phyloP scores from a whole-genome alignment of 2,888 invertebrate species.

The Sesia apiformis region DNA sequence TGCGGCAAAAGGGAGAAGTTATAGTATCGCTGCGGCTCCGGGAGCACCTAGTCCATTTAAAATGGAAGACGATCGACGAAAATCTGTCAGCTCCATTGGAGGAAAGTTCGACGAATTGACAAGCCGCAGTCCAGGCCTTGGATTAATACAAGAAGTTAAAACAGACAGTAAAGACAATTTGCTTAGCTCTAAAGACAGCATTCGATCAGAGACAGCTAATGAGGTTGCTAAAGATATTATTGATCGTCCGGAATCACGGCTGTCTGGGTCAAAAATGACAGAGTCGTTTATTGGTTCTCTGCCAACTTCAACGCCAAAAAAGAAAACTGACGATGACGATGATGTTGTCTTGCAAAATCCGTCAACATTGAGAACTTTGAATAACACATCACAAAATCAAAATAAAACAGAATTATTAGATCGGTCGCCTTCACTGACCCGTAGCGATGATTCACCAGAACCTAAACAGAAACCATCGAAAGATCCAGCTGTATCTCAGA shows the following conservation, averaged over 20 bases:
- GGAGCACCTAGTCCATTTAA: conserved; percentile 59
- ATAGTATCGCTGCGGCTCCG: conserved; percentile 67
- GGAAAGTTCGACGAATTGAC: conserved; percentile 51
- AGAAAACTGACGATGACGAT: conserved; percentile 58
- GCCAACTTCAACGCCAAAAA: conserved; percentile 42
- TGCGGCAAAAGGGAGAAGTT: conserved; percentile 68
- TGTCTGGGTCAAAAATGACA: conserved; percentile 63
- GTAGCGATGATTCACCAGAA: conserved; percentile 68
- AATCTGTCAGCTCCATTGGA: conserved; percentile 65
- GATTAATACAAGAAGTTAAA: conserved; percentile 63
- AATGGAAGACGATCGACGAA: conserved; percentile 65
- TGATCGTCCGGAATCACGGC: conserved; percentile 62
- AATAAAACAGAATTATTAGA: conserved; percentile 51
- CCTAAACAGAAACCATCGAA: conserved; percentile 40
- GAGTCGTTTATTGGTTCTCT: conserved; percentile 64
- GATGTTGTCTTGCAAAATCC: conserved; percentile 57
- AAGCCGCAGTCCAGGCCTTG: conserved; percentile 52
- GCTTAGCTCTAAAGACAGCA: conserved; percentile 54
- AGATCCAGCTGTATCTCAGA: conserved; percentile 33
- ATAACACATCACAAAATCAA: conserved; percentile 19
- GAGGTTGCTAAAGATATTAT: conserved; percentile 34
- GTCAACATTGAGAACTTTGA: conserved; percentile 21
- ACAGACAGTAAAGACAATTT: conserved; percentile 58
- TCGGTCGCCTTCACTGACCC: conserved; percentile 63
- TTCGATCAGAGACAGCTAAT: conserved; percentile 46